A percentile compares a stretch with the other conserved stretches of the same genome.
Evolutionary conservation across 2,797 vertebrate species (phyloP).

Genomic region (Liasis olivaceus): DNA sequence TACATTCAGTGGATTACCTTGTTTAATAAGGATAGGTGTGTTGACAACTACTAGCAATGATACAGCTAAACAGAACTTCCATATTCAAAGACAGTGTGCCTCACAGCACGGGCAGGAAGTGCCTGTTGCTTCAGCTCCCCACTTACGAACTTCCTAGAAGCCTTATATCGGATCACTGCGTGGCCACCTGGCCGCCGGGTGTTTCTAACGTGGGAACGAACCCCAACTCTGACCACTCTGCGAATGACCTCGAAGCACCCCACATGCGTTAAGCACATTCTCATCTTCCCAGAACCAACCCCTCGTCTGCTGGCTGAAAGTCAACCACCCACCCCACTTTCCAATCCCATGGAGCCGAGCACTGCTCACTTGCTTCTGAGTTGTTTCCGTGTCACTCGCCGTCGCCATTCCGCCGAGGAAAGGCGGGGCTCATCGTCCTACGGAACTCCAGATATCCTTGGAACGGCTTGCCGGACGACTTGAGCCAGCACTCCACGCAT

Average conservation of each 20-base stretch:
- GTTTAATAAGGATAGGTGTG: not conserved
- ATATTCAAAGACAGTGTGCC: not conserved
- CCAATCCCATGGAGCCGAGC: not conserved
- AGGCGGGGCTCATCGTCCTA: not conserved
- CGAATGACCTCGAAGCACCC: not conserved
- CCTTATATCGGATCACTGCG: not conserved
- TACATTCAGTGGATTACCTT: not conserved
- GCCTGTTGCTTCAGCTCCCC: not conserved
- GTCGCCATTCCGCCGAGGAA: conserved; percentile 38
- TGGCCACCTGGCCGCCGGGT: no score
- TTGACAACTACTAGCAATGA: not conserved
- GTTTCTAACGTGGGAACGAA: not conserved
- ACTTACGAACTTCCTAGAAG: not conserved
- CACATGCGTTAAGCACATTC: not conserved
- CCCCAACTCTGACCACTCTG: not conserved
- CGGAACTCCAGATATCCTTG: no score
- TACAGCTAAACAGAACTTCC: not conserved
- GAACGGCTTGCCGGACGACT: not conserved
- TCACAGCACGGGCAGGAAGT: no score
- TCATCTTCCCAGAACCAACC: not conserved
- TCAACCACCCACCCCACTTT: not conserved
- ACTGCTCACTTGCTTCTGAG: conserved; percentile 58
- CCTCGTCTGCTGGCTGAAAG: not conserved
- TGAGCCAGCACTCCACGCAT: not conserved
- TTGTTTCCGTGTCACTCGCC: not conserved